phyloP scores from a whole-genome alignment of 2,888 invertebrate genomes.

The Dusona sp. region DNA sequence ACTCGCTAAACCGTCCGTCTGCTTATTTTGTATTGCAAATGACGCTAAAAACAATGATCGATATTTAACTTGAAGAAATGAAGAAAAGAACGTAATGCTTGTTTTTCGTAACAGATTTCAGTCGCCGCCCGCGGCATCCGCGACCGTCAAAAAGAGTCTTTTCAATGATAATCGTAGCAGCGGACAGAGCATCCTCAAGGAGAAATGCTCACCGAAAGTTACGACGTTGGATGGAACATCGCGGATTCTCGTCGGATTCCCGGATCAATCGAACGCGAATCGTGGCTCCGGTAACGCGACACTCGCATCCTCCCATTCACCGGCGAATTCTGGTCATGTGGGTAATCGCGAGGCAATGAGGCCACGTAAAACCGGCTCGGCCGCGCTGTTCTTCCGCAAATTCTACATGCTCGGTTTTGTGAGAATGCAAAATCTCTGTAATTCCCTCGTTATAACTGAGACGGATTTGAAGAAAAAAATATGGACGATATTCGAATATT shows the following conservation, averaged over 20 bases:
- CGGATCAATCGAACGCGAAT: conserved; percentile 71
- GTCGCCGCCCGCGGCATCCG: conserved; percentile 86
- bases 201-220: conserved; percentile 74
- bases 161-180: conserved; percentile 75
- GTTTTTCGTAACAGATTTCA: conserved; percentile 85
- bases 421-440: conserved; percentile 96
- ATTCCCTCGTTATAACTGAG: conserved; percentile 89
- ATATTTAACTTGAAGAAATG: neutral
- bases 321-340: conserved; percentile 18
- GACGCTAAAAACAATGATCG: neutral
- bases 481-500: conserved; percentile 98
- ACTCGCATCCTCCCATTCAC: conserved; percentile 29
- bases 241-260: conserved; percentile 70
- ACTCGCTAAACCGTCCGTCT: neutral
- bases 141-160: conserved; percentile 83
- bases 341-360: conserved; percentile 79
- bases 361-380: conserved; percentile 88
- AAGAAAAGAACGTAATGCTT: neutral
- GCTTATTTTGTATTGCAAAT: no score
- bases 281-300: conserved; percentile 46
- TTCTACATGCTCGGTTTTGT: conserved; percentile 97
- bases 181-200: conserved; percentile 74
- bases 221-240: conserved; percentile 73
- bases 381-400: conserved; percentile 91
- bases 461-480: conserved; percentile 93